Conservation (phyloP, 2,888 invertebrate species). For the Barypeithes pellucidus region DNA sequence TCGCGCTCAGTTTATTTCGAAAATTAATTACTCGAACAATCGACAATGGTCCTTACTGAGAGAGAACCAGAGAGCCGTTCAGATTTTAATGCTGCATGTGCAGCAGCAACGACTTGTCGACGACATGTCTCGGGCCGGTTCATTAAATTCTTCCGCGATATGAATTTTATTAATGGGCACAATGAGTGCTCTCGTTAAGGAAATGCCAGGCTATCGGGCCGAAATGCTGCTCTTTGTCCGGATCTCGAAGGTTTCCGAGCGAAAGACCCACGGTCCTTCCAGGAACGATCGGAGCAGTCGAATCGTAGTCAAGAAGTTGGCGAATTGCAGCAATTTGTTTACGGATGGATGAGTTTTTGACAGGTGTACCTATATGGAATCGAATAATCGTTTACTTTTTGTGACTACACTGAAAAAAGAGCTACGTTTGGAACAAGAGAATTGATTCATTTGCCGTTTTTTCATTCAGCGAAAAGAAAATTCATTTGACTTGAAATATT, state of each 20-base stretch:
- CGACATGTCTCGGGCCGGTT: slow-evolving; percentile 53
- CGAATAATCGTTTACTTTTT: no score
- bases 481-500: no score
- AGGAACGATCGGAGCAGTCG: slow-evolving; percentile 33
- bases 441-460: no score
- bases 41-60: slow-evolving; percentile 44
- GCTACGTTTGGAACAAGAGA: no score
- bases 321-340: slow-evolving; percentile 11
- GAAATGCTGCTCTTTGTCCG: slow-evolving; percentile 37
- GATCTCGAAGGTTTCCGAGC: slow-evolving; percentile 41
- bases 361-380: no score
- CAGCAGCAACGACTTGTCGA: slow-evolving; percentile 44
- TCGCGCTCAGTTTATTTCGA: slow-evolving; percentile 48
- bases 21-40: slow-evolving; percentile 51
- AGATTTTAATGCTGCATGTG: slow-evolving; percentile 42
- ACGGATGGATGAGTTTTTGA: slow-evolving; percentile 23
- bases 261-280: slow-evolving; percentile 42
- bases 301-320: not conserved
- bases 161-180: slow-evolving; percentile 66
- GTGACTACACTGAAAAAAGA: no score
- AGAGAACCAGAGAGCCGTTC: slow-evolving; percentile 37
- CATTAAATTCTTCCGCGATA: slow-evolving; percentile 68
- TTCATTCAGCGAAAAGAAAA: no score
- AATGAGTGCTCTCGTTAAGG: slow-evolving; percentile 60
- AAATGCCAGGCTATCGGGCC: slow-evolving; percentile 44